Conservation (phyloP, 2,797 vertebrate genomes). For the Taeniopygia guttata region DNA sequence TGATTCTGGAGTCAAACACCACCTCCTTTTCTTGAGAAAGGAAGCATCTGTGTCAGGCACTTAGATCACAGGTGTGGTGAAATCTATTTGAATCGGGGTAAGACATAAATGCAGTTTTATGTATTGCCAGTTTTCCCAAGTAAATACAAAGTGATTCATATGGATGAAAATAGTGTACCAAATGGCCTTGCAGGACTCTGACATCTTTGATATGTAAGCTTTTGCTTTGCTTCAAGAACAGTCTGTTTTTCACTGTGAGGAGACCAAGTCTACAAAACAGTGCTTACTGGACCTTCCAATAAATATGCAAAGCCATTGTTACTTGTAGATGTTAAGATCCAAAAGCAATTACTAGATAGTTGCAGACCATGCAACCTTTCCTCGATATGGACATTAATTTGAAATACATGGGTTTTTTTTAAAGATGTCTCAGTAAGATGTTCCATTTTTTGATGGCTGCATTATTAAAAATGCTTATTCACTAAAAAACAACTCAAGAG, state of each 20-base stretch:
- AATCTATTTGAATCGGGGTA: neutral
- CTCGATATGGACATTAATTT: accelerated
- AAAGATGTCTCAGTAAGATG: neutral
- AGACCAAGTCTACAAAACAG: neutral
- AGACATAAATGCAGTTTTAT: neutral
- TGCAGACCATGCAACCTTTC: neutral
- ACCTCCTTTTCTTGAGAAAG: neutral
- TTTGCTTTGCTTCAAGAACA: neutral
- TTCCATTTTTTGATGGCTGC: neutral
- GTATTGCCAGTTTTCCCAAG: neutral
- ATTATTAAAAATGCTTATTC: neutral
- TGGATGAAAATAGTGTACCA: neutral
- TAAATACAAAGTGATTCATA: neutral
- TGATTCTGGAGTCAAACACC: neutral
- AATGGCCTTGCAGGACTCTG: neutral
- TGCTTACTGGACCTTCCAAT: neutral
- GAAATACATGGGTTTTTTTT: neutral
- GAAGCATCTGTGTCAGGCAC: neutral
- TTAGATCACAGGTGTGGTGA: neutral
- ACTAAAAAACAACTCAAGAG: neutral
- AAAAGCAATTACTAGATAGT: neutral
- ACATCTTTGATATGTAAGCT: neutral
- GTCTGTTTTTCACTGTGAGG: neutral
- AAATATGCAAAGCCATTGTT: neutral
- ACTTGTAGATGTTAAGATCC: neutral